Percentiles rank a stretch among this genome's conserved stretches.
Conservation (phyloP, 2,113 vertebrate species). For the Eretmochelys imbricata region DNA sequence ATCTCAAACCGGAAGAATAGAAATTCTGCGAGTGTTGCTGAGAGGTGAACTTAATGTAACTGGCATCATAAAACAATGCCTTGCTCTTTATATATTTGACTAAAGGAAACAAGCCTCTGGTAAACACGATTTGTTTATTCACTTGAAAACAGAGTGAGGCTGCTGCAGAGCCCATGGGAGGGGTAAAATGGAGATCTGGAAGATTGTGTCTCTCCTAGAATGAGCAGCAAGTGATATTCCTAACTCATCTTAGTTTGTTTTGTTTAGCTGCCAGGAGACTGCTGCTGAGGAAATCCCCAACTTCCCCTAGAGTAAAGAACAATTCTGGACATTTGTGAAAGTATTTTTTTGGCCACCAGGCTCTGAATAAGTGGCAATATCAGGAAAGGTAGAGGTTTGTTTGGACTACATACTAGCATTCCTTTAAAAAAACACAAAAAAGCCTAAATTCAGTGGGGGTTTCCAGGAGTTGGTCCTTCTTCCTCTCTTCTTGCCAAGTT, state of each 20-base stretch:
- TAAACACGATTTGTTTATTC: not conserved
- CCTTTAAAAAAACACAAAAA: not conserved
- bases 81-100: not conserved
- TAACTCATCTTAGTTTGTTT: not conserved
- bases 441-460: rapidly evolving
- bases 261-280: not conserved
- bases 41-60: not conserved
- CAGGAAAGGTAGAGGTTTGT: not conserved
- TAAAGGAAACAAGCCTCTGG: not conserved
- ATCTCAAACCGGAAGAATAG: not conserved
- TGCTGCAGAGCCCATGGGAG: not conserved
- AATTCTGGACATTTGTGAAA: not conserved
- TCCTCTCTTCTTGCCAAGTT: not conserved
- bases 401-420: not conserved
- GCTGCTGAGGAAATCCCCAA: not conserved
- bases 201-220: not conserved
- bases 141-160: not conserved
- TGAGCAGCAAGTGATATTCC: not conserved
- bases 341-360: not conserved
- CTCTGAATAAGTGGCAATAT: not conserved
- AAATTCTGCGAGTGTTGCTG: not conserved
- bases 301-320: not conserved
- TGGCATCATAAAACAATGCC: not conserved
- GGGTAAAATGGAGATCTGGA: not conserved
- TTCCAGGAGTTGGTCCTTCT: not conserved